Evolutionary conservation across 2,113 vertebrate species (phyloP).

Genomic region (Jaculus jaculus): DNA sequence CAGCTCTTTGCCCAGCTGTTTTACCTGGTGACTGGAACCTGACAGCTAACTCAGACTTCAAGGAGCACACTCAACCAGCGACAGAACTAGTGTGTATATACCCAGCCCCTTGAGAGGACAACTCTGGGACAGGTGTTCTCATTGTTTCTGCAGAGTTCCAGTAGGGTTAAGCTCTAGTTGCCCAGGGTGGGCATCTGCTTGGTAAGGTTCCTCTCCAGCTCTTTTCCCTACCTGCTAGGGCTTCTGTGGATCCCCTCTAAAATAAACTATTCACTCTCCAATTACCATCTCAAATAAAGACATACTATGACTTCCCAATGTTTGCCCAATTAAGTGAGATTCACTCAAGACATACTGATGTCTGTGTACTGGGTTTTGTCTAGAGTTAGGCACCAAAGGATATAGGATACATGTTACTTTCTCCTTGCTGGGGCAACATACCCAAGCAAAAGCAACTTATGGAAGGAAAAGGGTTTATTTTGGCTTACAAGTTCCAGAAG

Average conservation of each 20-base stretch:
- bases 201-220: rapidly evolving
- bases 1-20: neutral
- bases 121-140: neutral
- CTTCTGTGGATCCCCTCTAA: neutral
- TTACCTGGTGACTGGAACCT: neutral
- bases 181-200: neutral
- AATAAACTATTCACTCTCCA: neutral
- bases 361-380: neutral
- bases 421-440: too few species aligned
- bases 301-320: neutral
- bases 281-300: slow-evolving; percentile 31
- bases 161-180: neutral
- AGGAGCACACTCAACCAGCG: neutral
- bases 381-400: neutral
- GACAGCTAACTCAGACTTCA: neutral
- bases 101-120: neutral
- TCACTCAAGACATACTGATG: neutral
- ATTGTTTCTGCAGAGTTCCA: neutral
- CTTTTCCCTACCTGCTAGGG: neutral
- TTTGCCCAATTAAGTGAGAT: neutral
- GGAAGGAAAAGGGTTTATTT: too few species aligned
- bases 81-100: neutral
- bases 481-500: too few species aligned
- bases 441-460: too few species aligned
- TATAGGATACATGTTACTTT: too few species aligned